Base-by-base conservation (phyloP, 1,140 invertebrate genomes). In the Drosophila sturtevanti region DNA sequence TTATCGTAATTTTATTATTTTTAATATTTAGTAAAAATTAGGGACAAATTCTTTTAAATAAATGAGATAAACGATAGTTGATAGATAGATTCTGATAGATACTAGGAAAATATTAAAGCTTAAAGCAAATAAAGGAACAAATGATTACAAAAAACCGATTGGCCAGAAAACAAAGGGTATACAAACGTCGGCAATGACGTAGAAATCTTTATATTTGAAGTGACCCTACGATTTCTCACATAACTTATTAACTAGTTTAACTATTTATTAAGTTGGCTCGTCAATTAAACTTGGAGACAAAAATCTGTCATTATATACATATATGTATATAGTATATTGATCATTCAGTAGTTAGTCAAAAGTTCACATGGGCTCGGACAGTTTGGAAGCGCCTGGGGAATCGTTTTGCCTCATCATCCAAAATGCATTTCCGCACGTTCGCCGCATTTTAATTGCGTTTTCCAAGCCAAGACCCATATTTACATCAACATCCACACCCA, bases 381-480 rank as follows among this genome's bases (percentile, higher is more conserved):
- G 31, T 31, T 66, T 14, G 22, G 54, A 24, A 41, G 63, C 58
- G 22, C 52, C 54, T 54, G 31, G 48, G 38, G 64, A 72, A 78
- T 81, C 38, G 34, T 35, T 77, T 66, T 75, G 73, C 73, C 48
- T 72, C 81, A 68, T 66, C 78, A 65, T 58, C 22, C 27, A 84
- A 84, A 80, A 77, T 78, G 80, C 80, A 89, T 89, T 90, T 89
- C 85, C 85, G 73, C 86, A 89, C 85, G 85, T 86, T 79, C 81
- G 34, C 9, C 60, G 70, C 77, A 76, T 89, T 77, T 67, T 65
- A 74, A 63, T 71, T 52, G 59, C 58, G 60, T 63, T 78, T 71
- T 89, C 65, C 62, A 65, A 77, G 60, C 70, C 66, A 31, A 66
- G 85, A 86, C 78, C 72, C 62, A 24, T n/a, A n/a, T n/a, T n/a